These are phyloP conservation scores for Mycalesis mineus DNA, from an alignment of 2,888 invertebrate genomes.

Conservation along the genomic window DNA sequence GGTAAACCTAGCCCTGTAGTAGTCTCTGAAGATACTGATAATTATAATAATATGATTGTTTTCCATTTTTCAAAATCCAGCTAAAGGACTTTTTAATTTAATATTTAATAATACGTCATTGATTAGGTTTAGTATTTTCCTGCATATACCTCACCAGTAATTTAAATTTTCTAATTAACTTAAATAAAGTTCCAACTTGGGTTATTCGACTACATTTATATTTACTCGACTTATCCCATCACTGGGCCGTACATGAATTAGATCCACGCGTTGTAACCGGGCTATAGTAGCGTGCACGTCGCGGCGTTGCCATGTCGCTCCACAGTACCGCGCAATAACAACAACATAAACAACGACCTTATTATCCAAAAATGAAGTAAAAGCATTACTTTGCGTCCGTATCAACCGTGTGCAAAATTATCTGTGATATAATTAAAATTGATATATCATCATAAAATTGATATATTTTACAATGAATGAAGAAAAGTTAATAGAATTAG, in stretches of 20 bases:
- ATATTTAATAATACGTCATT: too few relatives aligned
- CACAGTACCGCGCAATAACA: not conserved
- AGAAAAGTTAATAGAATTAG: constrained; percentile 10
- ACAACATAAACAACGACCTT: not conserved
- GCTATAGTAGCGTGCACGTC: constrained; percentile 19
- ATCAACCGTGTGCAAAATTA: not conserved
- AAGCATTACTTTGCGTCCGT: not conserved
- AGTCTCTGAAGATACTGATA: too few relatives aligned
- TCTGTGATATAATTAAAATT: not conserved
- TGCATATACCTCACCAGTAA: too few relatives aligned
- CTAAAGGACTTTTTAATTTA: too few relatives aligned
- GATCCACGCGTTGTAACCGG: constrained; percentile 17
- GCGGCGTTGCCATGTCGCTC: constrained; percentile 12
- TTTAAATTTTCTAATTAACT: too few relatives aligned
- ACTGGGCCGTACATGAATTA: not conserved
- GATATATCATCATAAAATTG: constrained; percentile 14
- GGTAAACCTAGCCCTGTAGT: too few relatives aligned
- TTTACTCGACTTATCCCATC: not conserved
- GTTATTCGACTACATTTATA: not conserved
- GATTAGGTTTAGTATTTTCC: too few relatives aligned
- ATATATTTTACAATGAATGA: constrained; percentile 1
- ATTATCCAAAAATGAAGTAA: not conserved
- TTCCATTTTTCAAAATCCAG: too few relatives aligned
- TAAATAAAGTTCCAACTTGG: too few relatives aligned
- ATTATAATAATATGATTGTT: too few relatives aligned